Evolutionary conservation across 2,113 vertebrate species (phyloP).

Genomic region (Vulpes ferrilata): DNA sequence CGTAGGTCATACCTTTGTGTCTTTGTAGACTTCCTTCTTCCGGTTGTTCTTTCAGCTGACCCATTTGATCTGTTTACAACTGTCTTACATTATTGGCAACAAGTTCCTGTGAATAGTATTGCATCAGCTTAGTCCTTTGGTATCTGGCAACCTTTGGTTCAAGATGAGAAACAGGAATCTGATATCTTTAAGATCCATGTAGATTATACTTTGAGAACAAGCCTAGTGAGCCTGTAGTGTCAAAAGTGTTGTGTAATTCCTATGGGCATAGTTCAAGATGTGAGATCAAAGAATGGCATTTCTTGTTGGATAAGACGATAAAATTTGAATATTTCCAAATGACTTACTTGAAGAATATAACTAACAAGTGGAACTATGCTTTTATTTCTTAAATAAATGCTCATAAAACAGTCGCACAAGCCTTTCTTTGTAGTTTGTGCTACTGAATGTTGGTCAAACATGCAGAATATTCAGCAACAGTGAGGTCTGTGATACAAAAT

Average conservation of each 20-base stretch:
- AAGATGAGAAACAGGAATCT: not conserved
- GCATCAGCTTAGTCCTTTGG: not conserved
- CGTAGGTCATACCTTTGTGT: not conserved
- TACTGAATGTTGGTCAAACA: constrained; percentile 16
- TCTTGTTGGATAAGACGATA: not conserved
- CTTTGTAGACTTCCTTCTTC: not conserved
- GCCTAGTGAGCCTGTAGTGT: rapidly evolving
- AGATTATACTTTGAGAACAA: not conserved
- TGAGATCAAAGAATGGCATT: not conserved
- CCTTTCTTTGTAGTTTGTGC: not conserved
- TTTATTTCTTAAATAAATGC: constrained; percentile 68
- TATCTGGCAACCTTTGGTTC: not conserved
- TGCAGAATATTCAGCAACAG: constrained; percentile 40
- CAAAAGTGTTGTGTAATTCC: not conserved
- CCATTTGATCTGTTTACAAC: not conserved
- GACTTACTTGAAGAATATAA: constrained; percentile 2
- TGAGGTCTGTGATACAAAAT: not conserved
- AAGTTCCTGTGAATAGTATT: rapidly evolving
- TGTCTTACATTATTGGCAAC: not conserved
- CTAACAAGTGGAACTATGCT: constrained; percentile 45
- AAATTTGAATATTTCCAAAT: constrained; percentile 28
- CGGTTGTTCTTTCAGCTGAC: not conserved
- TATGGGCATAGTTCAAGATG: not conserved
- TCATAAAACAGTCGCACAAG: not conserved
- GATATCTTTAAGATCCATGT: not conserved